These are phyloP conservation scores for Oryzias curvinotus DNA, from an alignment of 2,113 vertebrate species.

Conservation along the genomic window DNA sequence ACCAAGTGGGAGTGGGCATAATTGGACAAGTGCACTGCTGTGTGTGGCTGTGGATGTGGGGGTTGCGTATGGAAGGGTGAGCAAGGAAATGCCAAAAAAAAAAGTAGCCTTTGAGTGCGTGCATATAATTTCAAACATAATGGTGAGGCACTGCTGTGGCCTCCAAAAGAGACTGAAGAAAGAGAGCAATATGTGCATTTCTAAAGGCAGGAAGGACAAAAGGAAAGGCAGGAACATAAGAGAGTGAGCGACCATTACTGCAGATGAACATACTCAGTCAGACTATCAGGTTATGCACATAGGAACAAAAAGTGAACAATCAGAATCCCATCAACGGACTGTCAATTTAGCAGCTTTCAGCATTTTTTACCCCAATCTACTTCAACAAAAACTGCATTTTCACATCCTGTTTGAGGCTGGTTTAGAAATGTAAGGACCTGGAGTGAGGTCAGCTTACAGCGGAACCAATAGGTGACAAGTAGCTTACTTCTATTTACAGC, in stretches of 20 bases:
- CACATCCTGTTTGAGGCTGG: too few relatives aligned
- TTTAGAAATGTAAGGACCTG: too few relatives aligned
- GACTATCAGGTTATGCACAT: conserved; percentile 26
- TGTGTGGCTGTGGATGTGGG: conserved; percentile 19
- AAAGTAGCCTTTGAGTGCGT: conserved; percentile 17
- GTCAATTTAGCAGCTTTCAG: background rate
- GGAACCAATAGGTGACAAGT: too few relatives aligned
- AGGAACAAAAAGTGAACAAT: background rate
- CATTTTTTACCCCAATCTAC: too few relatives aligned
- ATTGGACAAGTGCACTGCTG: conserved; percentile 51
- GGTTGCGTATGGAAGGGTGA: background rate
- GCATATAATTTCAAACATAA: conserved; percentile 36
- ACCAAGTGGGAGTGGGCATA: conserved; percentile 54
- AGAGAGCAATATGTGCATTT: conserved; percentile 1
- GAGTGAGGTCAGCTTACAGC: too few relatives aligned
- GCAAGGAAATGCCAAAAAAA: conserved; percentile 13
- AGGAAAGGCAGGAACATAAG: conserved; percentile 1
- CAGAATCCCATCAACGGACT: background rate
- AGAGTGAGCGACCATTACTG: conserved; percentile 28
- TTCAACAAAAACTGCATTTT: too few relatives aligned
- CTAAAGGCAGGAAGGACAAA: background rate
- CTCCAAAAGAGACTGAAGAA: conserved; percentile 13
- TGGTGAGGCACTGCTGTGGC: conserved; percentile 9
- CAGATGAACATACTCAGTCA: conserved; percentile 33
- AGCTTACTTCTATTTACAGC: too few relatives aligned